Conservation (phyloP, 2,113 vertebrate genomes). For the Chrysochloris asiatica region DNA sequence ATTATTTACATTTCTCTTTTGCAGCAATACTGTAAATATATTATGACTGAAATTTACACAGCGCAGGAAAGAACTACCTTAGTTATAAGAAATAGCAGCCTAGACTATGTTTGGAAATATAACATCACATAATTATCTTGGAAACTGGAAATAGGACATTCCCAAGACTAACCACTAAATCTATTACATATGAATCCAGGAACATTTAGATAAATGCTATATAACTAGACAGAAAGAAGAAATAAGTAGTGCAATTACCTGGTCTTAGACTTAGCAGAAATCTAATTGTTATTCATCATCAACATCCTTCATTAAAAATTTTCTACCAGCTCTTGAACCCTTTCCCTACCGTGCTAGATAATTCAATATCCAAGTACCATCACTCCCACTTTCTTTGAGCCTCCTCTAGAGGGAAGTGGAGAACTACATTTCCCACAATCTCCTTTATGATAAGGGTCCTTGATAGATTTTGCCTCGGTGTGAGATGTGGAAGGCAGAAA, state of each 20-base stretch:
- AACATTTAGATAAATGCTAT: neutral
- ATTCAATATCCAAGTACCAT: neutral
- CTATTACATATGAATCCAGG: neutral
- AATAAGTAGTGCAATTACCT: neutral
- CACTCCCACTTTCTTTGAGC: neutral
- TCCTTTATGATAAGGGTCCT: neutral
- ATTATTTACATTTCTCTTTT: conserved; percentile 56
- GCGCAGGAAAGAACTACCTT: neutral
- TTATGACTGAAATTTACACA: neutral
- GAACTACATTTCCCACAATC: neutral
- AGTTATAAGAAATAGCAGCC: neutral
- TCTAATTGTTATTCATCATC: too few relatives aligned
- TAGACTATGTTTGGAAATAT: neutral
- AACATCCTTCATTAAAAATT: neutral
- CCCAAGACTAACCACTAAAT: neutral
- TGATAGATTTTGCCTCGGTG: neutral
- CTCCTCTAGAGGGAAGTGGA: neutral
- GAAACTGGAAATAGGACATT: neutral
- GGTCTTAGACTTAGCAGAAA: neutral
- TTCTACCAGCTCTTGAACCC: neutral
- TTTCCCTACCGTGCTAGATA: neutral
- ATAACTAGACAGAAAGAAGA: neutral
- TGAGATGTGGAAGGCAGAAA: neutral
- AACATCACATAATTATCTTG: neutral
- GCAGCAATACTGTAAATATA: neutral